Evolutionary conservation across 2,113 vertebrate genomes (phyloP), one percentile per base, ranked within the genome.

Genomic region (Otus sunia): DNA sequence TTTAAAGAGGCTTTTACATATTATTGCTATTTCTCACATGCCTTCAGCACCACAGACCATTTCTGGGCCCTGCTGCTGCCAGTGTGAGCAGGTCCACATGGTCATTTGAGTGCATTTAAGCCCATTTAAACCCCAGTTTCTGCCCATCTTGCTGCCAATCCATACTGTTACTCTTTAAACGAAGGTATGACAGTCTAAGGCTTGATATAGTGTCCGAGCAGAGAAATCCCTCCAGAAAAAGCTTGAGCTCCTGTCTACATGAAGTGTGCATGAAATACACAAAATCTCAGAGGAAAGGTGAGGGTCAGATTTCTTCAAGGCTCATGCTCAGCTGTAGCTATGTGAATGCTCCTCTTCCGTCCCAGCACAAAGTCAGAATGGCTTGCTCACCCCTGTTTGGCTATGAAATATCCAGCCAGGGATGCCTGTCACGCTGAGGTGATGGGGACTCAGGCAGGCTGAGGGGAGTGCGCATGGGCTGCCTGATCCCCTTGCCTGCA

Each of bases 151-250:
- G 25, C 53, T 75, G 77, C 29, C 7, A 2, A 49, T 50, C 34
- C 10, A 3, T 20, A 13, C 32, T n/a, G 37, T 22, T 77, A 76
- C 17, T 41, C 62, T 82, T 90, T 74, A 85, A 21, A 72, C 3
- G 11, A 85, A 78, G 3, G 6, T n/a, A 2, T 47, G 36, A 18
- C 9, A 36, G 15, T 10, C 14, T 47, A 37, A 78, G 41, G 25
- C 26, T 60, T 37, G 41, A 1, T 0, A 11, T 0, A 20, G 11
- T 2, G 3, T 50, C 17, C 1, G 1, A 52, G 34, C 62, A 75
- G 62, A 86, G 68, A 84, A 76, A 55, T 43, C 14, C 34, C 15
- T n/a, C 34, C 5, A 1, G 49, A 59, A 88, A 80, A 81, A 59
- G 4, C 9, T 47, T 18, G 10, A 75, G 17, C 22, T 88, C 43